phyloP scores from a whole-genome alignment of 2,888 invertebrate species.

The Acleris laterana region DNA sequence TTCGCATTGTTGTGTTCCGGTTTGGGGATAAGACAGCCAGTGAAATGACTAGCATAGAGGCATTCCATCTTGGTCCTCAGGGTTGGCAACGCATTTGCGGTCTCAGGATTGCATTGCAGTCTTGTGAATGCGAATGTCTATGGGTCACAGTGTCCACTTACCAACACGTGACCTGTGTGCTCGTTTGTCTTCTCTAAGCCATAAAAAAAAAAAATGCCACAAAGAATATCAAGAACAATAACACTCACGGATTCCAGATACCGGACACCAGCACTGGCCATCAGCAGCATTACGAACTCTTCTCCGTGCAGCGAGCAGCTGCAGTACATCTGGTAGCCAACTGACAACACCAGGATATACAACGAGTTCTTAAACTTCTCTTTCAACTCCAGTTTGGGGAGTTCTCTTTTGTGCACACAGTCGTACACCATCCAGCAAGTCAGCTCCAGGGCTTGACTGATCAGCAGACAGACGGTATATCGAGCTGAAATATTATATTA shows the following conservation, averaged over 20 bases:
- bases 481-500: conserved; percentile 51
- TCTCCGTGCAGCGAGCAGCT: conserved; percentile 46
- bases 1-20: too few species aligned
- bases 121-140: too few species aligned
- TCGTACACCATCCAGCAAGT: conserved; percentile 41
- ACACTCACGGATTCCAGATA: conserved; percentile 59
- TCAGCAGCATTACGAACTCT: conserved; percentile 53
- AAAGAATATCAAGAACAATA: background rate
- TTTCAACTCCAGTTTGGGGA: conserved; percentile 36
- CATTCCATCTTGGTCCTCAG: too few species aligned
- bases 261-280: conserved; percentile 52
- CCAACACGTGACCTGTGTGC: too few species aligned
- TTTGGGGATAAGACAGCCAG: too few species aligned
- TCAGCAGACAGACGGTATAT: conserved; percentile 55
- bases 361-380: conserved; percentile 44
- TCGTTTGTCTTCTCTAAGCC: too few species aligned
- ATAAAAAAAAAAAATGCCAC: too few species aligned
- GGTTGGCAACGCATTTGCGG: too few species aligned
- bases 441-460: conserved; percentile 48
- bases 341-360: conserved; percentile 41
- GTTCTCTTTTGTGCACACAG: conserved; percentile 32
- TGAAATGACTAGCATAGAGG: too few species aligned
- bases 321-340: conserved; percentile 44
- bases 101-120: too few species aligned
- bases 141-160: too few species aligned